Evolutionary conservation across 2,113 vertebrate genomes (phyloP), one percentile per base, ranked within the genome.

Genomic region (Condylura cristata): DNA sequence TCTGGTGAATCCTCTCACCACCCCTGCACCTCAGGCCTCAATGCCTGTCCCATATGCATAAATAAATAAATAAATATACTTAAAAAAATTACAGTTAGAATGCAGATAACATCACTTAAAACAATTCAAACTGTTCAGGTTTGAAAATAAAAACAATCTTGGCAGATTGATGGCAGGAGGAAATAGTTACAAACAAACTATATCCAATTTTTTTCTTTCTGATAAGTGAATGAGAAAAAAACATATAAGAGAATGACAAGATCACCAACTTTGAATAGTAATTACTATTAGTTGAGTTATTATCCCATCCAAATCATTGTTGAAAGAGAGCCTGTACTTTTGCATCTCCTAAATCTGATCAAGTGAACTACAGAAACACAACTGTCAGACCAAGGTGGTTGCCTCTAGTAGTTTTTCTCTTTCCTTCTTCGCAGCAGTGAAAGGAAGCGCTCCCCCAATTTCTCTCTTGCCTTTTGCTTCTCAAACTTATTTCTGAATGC

Each of bases 401-500:
- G 12, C 2, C 18, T n/a, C 37, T 34, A 22, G 28, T 22, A 37
- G 12, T 0, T 8, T 28, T 39, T 20, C 60, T 89, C 58, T 11
- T 20, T 7, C 24, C n/a, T 6, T 3, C 32, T 72, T 75, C 39
- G 46, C 5, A 61, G 14, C 39, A 70, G 5, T 16, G 7, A n/a
- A 41, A 72, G 7, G 53, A 76, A n/a, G 11, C 48, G 32, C 18
- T 28, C 61, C 48, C 8, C 8, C 4, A 6, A 13, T 60, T 53
- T 61, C 8, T 56, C n/a, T 70, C 76, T 75, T 78, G 48, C 48
- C 34, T 81, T 71, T 66, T 39, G 28, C 87, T 76, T 74, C 37
- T 78, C 17, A 20, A 91, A 83, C 65, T 93, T 51, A 61, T 44
- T 80, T 93, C 78, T 32, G 63, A 72, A 65, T 26, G 11, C 20